Evolutionary conservation across 2,888 invertebrate species (phyloP), one percentile per base, ranked within the genome.

Genomic region (Cyclophora punctaria): DNA sequence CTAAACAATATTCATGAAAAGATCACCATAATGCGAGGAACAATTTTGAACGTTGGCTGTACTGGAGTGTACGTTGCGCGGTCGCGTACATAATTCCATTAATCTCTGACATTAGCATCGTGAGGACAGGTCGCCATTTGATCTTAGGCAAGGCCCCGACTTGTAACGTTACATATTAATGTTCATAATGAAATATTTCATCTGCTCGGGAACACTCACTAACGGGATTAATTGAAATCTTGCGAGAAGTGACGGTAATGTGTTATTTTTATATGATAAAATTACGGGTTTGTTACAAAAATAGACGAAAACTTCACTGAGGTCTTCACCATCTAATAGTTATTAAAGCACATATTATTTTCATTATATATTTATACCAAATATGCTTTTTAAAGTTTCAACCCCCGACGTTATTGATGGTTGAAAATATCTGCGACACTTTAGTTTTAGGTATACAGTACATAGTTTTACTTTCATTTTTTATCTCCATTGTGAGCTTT

Each of bases 21-120:
- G 69, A 70, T 71, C 71, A 71, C 65, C 66, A 66, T 67, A 69
- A 55, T 52, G 52, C 50, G 56, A 55, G 64, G 68, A 67, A 66
- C 59, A 72, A 70, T 75, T 75, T 72, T 65, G 67, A 64, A 65
- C 69, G 71, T 68, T 64, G 64, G 55, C 63, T 62, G 61, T 63
- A 60, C 65, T 60, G 60, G 65, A 59, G 63, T 37, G 5, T 37
- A 37, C 37, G 20, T 20, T 20, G 20, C 2, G 63, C 62, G 66
- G 64, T 54, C 66, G 64, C 64, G 71, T 70, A 66, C 67, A 70
- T 82, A 78, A 80, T 81, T 79, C 74, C 76, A 83, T 83, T 82
- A 81, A 82, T 80, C 78, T 76, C 63, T 61, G 66, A 76, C 78
- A 83, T 81, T 80, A 80, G 71, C 80, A 78, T 80, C 64, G 67